A percentile compares a stretch with the other conserved stretches of the same genome.
Conservation (phyloP, 2,797 vertebrate species). For the Melanogrammus aeglefinus region DNA sequence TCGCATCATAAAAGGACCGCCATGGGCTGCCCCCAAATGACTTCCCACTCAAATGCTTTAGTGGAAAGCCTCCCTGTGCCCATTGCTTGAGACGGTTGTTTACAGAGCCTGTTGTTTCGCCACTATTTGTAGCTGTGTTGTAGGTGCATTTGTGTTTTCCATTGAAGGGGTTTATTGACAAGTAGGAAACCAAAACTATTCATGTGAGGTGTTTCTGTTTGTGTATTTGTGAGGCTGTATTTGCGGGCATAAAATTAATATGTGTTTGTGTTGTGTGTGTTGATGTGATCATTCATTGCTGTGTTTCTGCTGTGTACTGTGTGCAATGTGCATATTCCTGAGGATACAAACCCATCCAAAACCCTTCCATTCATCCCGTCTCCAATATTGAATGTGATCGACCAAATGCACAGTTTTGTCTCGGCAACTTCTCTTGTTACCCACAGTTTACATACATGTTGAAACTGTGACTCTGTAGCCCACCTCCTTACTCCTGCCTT, state of each 20-base stretch:
- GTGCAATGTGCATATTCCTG: neutral
- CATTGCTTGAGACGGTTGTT: constrained; percentile 55
- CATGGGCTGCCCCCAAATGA: constrained; percentile 47
- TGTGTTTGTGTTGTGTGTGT: constrained; percentile 3
- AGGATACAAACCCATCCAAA: neutral
- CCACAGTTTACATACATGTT: constrained; percentile 25
- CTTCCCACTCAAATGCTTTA: constrained; percentile 30
- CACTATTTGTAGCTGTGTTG: neutral
- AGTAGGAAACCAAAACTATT: neutral
- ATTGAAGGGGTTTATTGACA: neutral
- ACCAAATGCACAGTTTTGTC: constrained; percentile 29
- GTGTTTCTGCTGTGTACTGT: neutral
- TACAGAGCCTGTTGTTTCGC: constrained; percentile 28
- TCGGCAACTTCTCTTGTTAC: constrained; percentile 45
- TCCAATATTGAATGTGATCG: neutral
- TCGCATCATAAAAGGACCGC: constrained; percentile 38
- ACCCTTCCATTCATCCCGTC: neutral
- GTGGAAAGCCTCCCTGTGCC: constrained; percentile 56
- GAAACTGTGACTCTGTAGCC: neutral
- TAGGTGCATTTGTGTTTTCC: neutral
- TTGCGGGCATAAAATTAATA: neutral
- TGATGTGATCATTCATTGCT: neutral
- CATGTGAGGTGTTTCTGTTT: neutral
- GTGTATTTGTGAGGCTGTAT: neutral
- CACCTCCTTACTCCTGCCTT: neutral